phyloP scores from a whole-genome alignment of 64 coral and sea anemone species.

The Stichodactyla mertensii region DNA sequence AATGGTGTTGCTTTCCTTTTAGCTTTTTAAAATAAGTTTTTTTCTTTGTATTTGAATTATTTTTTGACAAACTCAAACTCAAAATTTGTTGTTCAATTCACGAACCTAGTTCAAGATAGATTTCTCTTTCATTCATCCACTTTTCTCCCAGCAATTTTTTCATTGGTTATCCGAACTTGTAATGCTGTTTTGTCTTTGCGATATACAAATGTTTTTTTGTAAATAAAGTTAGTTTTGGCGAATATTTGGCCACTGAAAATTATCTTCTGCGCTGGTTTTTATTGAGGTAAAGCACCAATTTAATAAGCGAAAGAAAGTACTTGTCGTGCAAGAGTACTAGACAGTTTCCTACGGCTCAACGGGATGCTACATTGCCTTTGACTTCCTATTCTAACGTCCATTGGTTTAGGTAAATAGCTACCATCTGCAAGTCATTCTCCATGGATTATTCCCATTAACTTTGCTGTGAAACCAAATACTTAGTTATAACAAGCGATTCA shows the following conservation, averaged over 20 bases:
- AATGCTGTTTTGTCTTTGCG: not conserved
- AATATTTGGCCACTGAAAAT: not conserved
- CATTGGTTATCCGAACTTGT: not conserved
- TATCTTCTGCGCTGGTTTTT: not conserved
- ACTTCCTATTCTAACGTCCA: not conserved
- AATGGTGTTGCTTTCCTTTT: too few relatives aligned
- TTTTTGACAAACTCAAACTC: too few relatives aligned
- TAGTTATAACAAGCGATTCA: not conserved
- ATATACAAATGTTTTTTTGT: not conserved
- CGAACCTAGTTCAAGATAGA: too few relatives aligned
- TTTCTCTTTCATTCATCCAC: too few relatives aligned
- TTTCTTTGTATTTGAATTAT: too few relatives aligned
- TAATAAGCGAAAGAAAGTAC: too few relatives aligned
- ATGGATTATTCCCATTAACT: not conserved
- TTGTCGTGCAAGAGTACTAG: not conserved
- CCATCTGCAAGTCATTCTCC: constrained; percentile 22
- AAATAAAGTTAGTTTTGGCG: not conserved
- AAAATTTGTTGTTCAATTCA: too few relatives aligned
- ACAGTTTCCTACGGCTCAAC: not conserved
- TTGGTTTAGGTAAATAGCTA: constrained; percentile 3
- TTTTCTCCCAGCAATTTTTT: not conserved
- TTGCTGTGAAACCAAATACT: not conserved
- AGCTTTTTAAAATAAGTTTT: too few relatives aligned
- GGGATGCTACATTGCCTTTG: not conserved
- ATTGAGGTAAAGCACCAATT: not conserved